phyloP scores from a whole-genome alignment of 1,140 invertebrate genomes.

The Habropoda laboriosa region DNA sequence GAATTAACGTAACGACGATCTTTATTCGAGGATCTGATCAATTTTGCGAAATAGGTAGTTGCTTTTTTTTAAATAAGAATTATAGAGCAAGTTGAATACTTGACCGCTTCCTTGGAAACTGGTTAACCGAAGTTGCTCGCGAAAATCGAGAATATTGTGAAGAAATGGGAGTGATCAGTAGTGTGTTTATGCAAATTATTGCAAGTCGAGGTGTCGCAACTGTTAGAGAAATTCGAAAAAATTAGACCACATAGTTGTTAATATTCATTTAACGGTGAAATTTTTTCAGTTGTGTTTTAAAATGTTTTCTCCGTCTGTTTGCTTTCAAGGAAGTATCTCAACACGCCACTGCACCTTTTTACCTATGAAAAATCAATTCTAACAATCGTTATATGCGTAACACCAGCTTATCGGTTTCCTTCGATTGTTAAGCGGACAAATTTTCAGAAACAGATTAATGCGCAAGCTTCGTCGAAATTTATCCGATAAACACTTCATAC shows the following conservation, averaged over 20 bases:
- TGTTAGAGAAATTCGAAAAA: neutral
- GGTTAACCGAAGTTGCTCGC: too few relatives aligned
- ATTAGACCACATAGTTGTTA: conserved; percentile 10
- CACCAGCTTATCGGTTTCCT: neutral
- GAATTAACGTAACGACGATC: too few relatives aligned
- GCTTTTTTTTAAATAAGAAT: too few relatives aligned
- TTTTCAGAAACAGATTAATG: neutral
- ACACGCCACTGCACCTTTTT: neutral
- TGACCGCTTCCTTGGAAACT: too few relatives aligned
- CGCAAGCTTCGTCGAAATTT: neutral
- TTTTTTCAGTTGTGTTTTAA: neutral
- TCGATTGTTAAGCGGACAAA: too few relatives aligned
- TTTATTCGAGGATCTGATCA: too few relatives aligned
- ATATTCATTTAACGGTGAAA: conserved; percentile 14
- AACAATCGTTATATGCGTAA: neutral
- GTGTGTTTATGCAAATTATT: too few relatives aligned
- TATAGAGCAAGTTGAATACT: too few relatives aligned
- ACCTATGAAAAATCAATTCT: neutral
- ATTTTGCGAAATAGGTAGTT: too few relatives aligned
- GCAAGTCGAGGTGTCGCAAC: neutral
- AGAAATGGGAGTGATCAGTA: too few relatives aligned
- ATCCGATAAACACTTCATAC: neutral
- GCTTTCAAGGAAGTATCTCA: conserved; percentile 8
- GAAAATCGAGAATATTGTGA: too few relatives aligned
- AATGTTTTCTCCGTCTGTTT: neutral